Evolutionary conservation across 2,797 vertebrate genomes (phyloP).

Genomic region (Heliangelus exortis): DNA sequence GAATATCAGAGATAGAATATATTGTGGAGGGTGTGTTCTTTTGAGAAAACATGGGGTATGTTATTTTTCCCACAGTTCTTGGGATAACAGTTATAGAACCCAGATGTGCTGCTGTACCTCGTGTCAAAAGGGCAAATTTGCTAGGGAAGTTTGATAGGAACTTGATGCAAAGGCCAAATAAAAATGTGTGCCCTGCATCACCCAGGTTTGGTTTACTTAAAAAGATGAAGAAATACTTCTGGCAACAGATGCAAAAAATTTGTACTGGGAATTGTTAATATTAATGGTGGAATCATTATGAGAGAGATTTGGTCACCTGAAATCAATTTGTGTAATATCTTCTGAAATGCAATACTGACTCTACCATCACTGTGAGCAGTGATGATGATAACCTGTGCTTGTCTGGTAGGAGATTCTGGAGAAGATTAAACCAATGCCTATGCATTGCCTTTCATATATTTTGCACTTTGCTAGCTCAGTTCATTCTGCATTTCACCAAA

Average conservation of each 20-base stretch:
- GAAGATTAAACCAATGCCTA: neutral
- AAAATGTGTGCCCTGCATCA: neutral
- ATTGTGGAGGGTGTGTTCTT: neutral
- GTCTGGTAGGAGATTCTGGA: neutral
- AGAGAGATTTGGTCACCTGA: neutral
- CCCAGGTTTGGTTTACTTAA: neutral
- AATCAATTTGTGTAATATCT: neutral
- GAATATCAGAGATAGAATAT: neutral
- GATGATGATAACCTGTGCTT: neutral
- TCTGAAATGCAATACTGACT: neutral
- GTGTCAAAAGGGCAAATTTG: neutral
- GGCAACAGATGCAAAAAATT: neutral
- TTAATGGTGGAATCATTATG: neutral
- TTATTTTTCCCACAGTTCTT: neutral
- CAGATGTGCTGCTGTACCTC: neutral
- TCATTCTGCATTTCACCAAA: neutral
- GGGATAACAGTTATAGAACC: neutral
- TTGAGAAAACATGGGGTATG: neutral
- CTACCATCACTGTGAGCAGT: neutral
- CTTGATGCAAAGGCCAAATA: neutral
- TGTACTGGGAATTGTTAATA: neutral
- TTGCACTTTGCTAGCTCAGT: conserved; percentile 20
- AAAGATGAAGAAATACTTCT: neutral
- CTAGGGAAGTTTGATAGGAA: neutral
- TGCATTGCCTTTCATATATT: neutral